phyloP scores from a whole-genome alignment of 2,113 vertebrate genomes.

The Anser cygnoides region DNA sequence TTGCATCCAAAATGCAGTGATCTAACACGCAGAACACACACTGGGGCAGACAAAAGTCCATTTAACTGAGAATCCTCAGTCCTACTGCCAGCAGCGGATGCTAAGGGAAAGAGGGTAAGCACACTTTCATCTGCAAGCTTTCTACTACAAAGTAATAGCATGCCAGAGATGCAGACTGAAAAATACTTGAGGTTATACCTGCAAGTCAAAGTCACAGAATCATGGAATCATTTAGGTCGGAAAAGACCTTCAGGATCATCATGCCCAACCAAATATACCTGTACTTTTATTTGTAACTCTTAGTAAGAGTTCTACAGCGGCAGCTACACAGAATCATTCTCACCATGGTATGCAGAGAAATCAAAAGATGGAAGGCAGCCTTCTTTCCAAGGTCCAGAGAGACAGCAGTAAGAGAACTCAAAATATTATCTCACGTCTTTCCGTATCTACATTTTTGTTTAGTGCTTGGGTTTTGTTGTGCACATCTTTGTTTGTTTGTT shows the following conservation, averaged over 20 bases:
- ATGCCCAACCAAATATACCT: background rate
- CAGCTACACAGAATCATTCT: background rate
- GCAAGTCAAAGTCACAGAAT: background rate
- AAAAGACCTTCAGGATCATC: background rate
- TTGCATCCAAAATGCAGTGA: constrained; percentile 23
- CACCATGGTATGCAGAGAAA: background rate
- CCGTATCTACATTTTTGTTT: background rate
- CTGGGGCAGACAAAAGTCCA: background rate
- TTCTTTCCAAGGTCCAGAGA: background rate
- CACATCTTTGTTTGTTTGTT: background rate
- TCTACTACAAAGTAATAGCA: background rate
- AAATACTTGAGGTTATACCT: background rate
- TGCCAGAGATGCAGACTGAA: background rate
- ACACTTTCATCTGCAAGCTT: background rate
- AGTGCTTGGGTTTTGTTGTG: background rate
- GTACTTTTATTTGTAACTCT: background rate
- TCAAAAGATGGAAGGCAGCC: background rate
- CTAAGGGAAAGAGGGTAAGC: background rate
- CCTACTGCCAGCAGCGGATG: background rate
- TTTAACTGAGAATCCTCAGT: background rate
- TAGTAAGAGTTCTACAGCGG: background rate
- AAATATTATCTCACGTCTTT: background rate
- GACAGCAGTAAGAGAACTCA: background rate
- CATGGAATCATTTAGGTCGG: background rate
- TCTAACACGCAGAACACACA: constrained; percentile 8